Evolutionary conservation across 92 coral and sea anemone genomes (phyloP).

Genomic region (Parazoanthus atlanticus): DNA sequence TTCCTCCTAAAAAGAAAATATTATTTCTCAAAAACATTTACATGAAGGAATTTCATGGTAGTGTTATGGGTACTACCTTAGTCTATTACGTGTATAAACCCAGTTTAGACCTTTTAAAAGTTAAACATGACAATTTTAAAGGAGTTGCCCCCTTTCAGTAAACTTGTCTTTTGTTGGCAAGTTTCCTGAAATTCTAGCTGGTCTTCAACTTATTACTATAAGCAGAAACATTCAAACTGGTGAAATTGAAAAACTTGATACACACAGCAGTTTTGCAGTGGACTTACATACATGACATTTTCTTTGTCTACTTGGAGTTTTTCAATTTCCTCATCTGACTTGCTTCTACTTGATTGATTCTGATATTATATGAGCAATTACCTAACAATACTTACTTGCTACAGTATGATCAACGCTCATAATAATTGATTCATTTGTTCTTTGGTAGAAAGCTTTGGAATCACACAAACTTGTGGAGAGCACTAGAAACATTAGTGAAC

Average conservation of each 20-base stretch:
- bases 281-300: background rate
- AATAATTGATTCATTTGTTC: constrained; percentile 12
- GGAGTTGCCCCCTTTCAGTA: background rate
- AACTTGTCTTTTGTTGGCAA: background rate
- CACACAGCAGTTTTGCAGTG: background rate
- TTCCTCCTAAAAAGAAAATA: constrained; percentile 76
- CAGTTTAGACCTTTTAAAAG: background rate
- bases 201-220: background rate
- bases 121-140: background rate
- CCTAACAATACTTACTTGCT: constrained; percentile 27
- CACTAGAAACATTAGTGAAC: constrained; percentile 12
- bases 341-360: constrained; percentile 18
- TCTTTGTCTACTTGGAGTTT: background rate
- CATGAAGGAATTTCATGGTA: background rate
- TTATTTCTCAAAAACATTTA: background rate
- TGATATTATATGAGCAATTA: background rate
- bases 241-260: background rate
- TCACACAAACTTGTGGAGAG: background rate
- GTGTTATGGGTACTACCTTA: background rate
- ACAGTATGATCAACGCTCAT: background rate
- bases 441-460: constrained; percentile 39
- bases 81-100: too few relatives aligned
- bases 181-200: background rate
- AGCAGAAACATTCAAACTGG: constrained; percentile 28
- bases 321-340: background rate